Conservation (phyloP, 2,888 invertebrate species). For the Smittia sp. region DNA sequence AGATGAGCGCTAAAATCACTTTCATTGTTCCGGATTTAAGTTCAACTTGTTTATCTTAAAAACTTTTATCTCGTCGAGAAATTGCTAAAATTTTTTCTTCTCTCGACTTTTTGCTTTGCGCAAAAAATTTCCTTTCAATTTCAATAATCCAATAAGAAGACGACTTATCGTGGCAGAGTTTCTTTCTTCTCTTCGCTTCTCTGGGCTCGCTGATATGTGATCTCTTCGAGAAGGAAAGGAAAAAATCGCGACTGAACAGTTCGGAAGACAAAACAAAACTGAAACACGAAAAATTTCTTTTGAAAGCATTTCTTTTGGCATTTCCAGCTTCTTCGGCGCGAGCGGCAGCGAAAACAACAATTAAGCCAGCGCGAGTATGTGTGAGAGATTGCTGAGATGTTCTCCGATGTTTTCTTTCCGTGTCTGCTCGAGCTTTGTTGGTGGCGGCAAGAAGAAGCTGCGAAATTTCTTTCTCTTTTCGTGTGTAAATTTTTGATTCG, state of each 20-base stretch:
- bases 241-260: conserved; percentile 36
- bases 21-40: conserved; percentile 35
- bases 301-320: conserved; percentile 36
- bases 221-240: not conserved
- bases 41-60: not conserved
- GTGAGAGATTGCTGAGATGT: conserved; percentile 14
- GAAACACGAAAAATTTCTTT: conserved; percentile 40
- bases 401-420: conserved; percentile 18
- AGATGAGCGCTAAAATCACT: conserved; percentile 31
- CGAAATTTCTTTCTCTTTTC: conserved; percentile 19
- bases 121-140: conserved; percentile 13
- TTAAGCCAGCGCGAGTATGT: conserved; percentile 20
- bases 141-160: conserved; percentile 18
- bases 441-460: not conserved
- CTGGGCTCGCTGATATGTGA: not conserved
- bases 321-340: conserved; percentile 8
- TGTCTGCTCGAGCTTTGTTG: not conserved
- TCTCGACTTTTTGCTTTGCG: not conserved
- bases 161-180: not conserved
- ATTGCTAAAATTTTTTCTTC: not conserved
- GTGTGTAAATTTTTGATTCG: not conserved
- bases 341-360: conserved; percentile 33
- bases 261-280: conserved; percentile 32
- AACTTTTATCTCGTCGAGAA: not conserved
- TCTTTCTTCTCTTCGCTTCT: conserved; percentile 15